phyloP scores from a whole-genome alignment of 1,140 invertebrate species.

The Calycopis cecrops region DNA sequence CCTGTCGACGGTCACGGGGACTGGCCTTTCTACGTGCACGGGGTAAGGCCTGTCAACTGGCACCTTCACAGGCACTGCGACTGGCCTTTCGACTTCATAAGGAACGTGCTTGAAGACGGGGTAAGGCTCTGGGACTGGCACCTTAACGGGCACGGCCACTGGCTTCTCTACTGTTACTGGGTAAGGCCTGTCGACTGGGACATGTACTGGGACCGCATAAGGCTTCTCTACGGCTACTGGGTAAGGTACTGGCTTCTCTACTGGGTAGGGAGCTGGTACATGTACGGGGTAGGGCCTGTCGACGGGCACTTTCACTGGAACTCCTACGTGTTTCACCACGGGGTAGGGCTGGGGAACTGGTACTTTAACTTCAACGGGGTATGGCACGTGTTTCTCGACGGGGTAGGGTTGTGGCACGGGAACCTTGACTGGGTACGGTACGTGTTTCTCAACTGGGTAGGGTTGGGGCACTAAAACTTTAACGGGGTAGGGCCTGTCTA shows the following conservation, averaged over 20 bases:
- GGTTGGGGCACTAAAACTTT: conserved; percentile 80
- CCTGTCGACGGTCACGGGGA: conserved; percentile 71
- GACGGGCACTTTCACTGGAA: conserved; percentile 75
- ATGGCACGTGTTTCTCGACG: conserved; percentile 79
- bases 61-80: conserved; percentile 78
- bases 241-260: conserved; percentile 76
- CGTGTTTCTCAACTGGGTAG: conserved; percentile 81
- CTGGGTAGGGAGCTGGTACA: conserved; percentile 78
- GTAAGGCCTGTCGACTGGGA: conserved; percentile 75
- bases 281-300: conserved; percentile 79
- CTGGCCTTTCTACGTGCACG: conserved; percentile 70
- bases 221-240: conserved; percentile 77
- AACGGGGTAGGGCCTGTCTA: conserved; percentile 80
- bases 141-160: conserved; percentile 75
- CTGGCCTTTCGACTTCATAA: conserved; percentile 78
- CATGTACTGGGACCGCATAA: conserved; percentile 78
- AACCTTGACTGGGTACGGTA: conserved; percentile 79
- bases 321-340: conserved; percentile 73
- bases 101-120: conserved; percentile 77
- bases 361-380: conserved; percentile 77
- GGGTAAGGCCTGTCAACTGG: conserved; percentile 78
- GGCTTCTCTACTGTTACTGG: conserved; percentile 75
- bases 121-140: conserved; percentile 75
- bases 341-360: conserved; percentile 77
- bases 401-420: conserved; percentile 79